A percentile compares a stretch with the other conserved stretches of the same genome.
phyloP scores from a whole-genome alignment of 2,888 invertebrate species.

The Aleiodes alternator region DNA sequence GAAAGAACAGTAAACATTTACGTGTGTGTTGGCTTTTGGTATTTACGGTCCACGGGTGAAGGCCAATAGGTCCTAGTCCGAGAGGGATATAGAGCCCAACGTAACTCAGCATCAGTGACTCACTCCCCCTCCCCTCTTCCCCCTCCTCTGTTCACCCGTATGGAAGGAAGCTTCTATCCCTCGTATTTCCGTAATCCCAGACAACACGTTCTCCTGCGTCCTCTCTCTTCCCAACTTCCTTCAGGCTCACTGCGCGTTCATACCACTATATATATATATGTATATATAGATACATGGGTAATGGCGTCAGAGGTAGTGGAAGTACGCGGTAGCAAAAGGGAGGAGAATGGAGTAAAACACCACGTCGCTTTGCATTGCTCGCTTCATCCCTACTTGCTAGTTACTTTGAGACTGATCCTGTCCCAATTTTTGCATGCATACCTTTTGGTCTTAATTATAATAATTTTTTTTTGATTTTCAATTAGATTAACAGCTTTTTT shows the following conservation, averaged over 20 bases:
- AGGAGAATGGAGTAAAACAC: not conserved
- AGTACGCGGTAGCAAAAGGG: too few species aligned
- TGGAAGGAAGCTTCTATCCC: slow-evolving; percentile 51
- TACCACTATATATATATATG: slow-evolving; percentile 1
- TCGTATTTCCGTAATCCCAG: slow-evolving; percentile 71
- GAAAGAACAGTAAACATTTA: slow-evolving; percentile 49
- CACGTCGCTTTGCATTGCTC: slow-evolving; percentile 11
- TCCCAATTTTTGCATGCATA: slow-evolving; percentile 13
- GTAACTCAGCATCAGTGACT: slow-evolving; percentile 74
- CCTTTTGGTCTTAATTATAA: slow-evolving; percentile 22
- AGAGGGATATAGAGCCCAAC: slow-evolving; percentile 70
- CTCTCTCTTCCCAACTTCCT: slow-evolving; percentile 1
- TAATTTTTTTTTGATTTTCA: slow-evolving; percentile 5
- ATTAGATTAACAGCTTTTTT: too few species aligned
- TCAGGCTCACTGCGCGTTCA: not conserved
- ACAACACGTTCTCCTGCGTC: slow-evolving; percentile 62
- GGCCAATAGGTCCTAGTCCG: slow-evolving; percentile 65
- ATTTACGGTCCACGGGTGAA: slow-evolving; percentile 49
- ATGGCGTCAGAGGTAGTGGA: not conserved
- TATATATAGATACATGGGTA: not conserved
- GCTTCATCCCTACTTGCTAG: slow-evolving; percentile 8
- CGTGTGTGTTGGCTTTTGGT: slow-evolving; percentile 49
- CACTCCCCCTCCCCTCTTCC: slow-evolving; percentile 7
- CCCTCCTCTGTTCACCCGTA: slow-evolving; percentile 37
- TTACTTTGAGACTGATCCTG: slow-evolving; percentile 34